Conservation (phyloP, 2,797 vertebrate species). For the Podarcis siculus region DNA sequence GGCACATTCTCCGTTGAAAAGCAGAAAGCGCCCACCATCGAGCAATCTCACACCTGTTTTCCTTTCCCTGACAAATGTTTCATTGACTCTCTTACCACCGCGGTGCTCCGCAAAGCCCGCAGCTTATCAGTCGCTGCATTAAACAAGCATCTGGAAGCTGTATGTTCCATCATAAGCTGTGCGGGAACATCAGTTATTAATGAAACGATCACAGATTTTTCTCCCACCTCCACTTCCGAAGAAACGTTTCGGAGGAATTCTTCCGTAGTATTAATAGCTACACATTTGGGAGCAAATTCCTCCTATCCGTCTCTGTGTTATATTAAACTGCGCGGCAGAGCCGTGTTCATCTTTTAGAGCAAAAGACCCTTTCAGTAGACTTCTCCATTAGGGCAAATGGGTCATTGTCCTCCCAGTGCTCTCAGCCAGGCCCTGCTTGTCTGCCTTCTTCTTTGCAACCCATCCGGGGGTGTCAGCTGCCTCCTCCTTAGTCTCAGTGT, state of each 20-base stretch:
- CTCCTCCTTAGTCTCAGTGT: no score
- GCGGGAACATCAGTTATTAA: constrained; percentile 23
- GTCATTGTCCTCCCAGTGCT: no score
- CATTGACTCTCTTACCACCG: constrained; percentile 38
- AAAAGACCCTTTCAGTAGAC: background rate
- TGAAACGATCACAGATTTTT: constrained; percentile 32
- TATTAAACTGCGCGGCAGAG: background rate
- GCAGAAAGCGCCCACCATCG: constrained; percentile 44
- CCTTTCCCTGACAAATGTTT: constrained; percentile 69
- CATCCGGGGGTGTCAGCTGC: no score
- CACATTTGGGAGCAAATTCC: constrained; percentile 1
- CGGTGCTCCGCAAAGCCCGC: constrained; percentile 4
- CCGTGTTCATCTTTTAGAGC: background rate
- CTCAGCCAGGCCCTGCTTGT: no score
- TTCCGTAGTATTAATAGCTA: background rate
- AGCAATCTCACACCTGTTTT: constrained; percentile 68
- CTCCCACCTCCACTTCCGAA: background rate
- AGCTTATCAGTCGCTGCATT: constrained; percentile 43
- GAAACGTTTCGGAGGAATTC: constrained; percentile 19
- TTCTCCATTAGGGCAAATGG: no score
- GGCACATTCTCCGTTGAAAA: constrained; percentile 57
- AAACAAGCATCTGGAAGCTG: constrained; percentile 53
- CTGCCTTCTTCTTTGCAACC: no score
- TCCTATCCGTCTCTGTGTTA: background rate
- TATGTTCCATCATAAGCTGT: background rate